Conservation (phyloP, 2,797 vertebrate genomes). For the Champsocephalus esox region DNA sequence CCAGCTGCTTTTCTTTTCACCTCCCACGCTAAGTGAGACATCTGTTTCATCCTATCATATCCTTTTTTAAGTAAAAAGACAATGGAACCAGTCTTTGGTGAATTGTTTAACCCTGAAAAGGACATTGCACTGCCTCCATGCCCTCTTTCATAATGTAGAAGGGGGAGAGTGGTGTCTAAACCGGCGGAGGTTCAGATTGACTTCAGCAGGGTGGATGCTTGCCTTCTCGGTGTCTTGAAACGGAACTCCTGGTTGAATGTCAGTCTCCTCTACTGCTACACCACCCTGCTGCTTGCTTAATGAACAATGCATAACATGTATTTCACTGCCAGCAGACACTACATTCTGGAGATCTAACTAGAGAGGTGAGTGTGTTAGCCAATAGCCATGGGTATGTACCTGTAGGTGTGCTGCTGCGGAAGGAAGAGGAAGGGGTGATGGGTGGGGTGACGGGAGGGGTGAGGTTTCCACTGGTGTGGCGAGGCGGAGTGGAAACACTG, state of each 20-base stretch:
- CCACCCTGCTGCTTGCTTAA: constrained; percentile 12
- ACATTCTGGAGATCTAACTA: not conserved
- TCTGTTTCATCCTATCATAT: not conserved
- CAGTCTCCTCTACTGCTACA: not conserved
- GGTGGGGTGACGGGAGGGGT: constrained; percentile 98
- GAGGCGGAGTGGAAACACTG: constrained; percentile 92
- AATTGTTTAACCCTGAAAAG: not conserved
- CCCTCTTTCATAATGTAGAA: not conserved
- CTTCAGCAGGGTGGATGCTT: not conserved
- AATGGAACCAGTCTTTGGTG: not conserved
- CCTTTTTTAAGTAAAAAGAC: not conserved
- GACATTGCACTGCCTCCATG: not conserved
- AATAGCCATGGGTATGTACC: constrained; percentile 59
- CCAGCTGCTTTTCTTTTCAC: constrained; percentile 1
- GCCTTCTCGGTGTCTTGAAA: not conserved
- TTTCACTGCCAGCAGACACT: not conserved
- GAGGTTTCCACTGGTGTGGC: constrained; percentile 96
- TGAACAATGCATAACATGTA: not conserved
- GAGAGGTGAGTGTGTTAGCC: constrained; percentile 2
- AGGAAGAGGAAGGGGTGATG: constrained; percentile 97
- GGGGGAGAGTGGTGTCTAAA: not conserved
- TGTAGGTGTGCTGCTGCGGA: constrained; percentile 97
- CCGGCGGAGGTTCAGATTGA: not conserved
- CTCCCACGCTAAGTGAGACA: not conserved
- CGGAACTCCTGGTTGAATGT: not conserved